A percentile compares a stretch with the other conserved stretches of the same genome.
These are phyloP conservation scores for Sturnus vulgaris DNA, from an alignment of 2,113 vertebrate genomes.

Conservation along the genomic window DNA sequence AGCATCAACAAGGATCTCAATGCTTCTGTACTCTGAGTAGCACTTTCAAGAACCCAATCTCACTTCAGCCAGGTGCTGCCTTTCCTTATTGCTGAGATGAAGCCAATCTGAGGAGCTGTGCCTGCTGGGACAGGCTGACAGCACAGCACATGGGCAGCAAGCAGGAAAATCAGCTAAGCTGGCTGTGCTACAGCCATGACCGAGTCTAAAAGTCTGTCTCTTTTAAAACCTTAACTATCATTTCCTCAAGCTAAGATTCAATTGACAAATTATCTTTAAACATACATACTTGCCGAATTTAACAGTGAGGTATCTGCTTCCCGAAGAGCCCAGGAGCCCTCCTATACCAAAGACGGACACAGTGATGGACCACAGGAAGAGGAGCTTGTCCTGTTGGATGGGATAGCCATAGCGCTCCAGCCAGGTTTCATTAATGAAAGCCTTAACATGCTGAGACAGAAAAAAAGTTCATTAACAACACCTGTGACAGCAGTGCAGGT, in stretches of 20 bases:
- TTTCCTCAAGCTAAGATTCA: not conserved
- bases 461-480: not conserved
- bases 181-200: not conserved
- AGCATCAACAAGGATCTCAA: not conserved
- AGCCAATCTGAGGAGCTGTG: not conserved
- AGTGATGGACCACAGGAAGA: constrained; percentile 77
- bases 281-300: constrained; percentile 75
- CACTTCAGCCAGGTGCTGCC: not conserved
- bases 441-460: constrained; percentile 78
- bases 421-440: constrained; percentile 86
- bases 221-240: not conserved
- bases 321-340: constrained; percentile 69
- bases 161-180: not conserved
- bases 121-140: not conserved
- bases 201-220: not conserved
- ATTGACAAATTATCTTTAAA: not conserved
- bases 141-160: not conserved
- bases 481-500: not conserved
- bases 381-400: constrained; percentile 60
- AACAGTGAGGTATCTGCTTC: constrained; percentile 71
- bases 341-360: constrained; percentile 76
- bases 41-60: not conserved
- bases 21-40: not conserved
- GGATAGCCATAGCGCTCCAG: constrained; percentile 63
- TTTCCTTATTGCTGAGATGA: not conserved